Evolutionary conservation across 2,113 vertebrate species (phyloP), one percentile per base, ranked within the genome.

Genomic region (Pelecanus crispus): DNA sequence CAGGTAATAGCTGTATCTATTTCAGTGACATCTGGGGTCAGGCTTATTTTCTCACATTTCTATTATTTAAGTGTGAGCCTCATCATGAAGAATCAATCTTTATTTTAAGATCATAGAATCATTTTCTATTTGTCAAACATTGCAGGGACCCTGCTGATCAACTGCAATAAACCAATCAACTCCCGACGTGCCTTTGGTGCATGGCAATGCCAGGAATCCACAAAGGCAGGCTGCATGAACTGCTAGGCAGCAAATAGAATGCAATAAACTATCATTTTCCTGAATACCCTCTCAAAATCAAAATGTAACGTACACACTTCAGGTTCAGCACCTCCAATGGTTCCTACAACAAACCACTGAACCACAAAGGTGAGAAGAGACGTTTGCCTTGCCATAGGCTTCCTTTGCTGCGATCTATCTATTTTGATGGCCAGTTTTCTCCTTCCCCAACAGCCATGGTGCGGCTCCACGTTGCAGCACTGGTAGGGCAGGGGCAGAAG

Each of bases 121-220:
- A 55, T 78, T 95, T 90, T 94, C 92, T 94, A 78, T 86, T 95
- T 94, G 80, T 91, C 34, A 45, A 91, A 93, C 3, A 1, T 10
- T n/a, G 90, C 56, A 87, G 96, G 79, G 82, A 45, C 88, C 79
- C 74, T 4, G 87, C 78, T 82, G 97, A 95, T 97, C 80, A 91
- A 87, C 52, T 81, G 94, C 91, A 97, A 94, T 88, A 93, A 90
- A 96, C 74, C 93, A 96, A 97, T 96, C 91, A 88, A 65, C 91
- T 71, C 68, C 70, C 22, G 52, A 88, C 29, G 32, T 11, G 92
- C 40, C 3, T n/a, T 49, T 24, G 36, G 96, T 42, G 63, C 1
- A 1, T 4, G 4, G 92, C 95, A 84, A 26, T n/a, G 29, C 61
- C 87, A 81, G 70, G 78, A 95, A 91, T 78, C 82, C 94, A 94